Evolutionary conservation across 2,113 vertebrate genomes (phyloP).

Genomic region (Bos indicus): DNA sequence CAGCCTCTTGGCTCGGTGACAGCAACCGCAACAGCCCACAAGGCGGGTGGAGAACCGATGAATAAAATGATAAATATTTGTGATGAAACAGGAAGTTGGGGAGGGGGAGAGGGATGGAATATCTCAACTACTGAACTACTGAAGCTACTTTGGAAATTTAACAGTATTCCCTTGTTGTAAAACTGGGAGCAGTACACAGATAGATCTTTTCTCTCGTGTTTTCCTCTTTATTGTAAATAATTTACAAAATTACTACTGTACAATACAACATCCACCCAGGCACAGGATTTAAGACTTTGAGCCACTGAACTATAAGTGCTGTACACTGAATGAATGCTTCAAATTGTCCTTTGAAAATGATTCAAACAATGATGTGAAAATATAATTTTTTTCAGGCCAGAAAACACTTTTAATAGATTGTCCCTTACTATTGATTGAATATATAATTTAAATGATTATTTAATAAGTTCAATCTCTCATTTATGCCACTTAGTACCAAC

Average conservation of each 20-base stretch:
- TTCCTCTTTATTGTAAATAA: not conserved
- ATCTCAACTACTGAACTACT: not conserved
- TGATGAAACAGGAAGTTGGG: slow-evolving; percentile 51
- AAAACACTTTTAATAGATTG: not conserved
- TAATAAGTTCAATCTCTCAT: not conserved
- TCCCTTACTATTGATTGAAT: not conserved
- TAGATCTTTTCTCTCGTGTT: not conserved
- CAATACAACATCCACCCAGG: not conserved
- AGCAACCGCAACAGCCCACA: slow-evolving; percentile 48
- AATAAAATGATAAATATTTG: slow-evolving; percentile 65
- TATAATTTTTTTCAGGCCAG: not conserved
- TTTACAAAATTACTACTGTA: not conserved
- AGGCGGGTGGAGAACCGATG: not conserved
- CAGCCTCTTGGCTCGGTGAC: slow-evolving; percentile 34
- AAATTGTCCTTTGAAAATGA: not conserved
- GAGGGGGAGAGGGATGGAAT: not conserved
- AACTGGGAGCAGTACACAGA: not conserved
- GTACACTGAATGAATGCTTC: not conserved
- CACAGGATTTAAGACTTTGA: not conserved
- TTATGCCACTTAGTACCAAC: not conserved
- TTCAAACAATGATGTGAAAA: not conserved
- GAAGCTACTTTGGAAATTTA: not conserved
- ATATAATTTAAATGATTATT: not conserved
- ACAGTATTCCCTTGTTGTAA: slow-evolving; percentile 24
- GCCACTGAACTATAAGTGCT: not conserved